Base-by-base conservation (phyloP, 2,113 vertebrate genomes). In the Macrotis lagotis region DNA sequence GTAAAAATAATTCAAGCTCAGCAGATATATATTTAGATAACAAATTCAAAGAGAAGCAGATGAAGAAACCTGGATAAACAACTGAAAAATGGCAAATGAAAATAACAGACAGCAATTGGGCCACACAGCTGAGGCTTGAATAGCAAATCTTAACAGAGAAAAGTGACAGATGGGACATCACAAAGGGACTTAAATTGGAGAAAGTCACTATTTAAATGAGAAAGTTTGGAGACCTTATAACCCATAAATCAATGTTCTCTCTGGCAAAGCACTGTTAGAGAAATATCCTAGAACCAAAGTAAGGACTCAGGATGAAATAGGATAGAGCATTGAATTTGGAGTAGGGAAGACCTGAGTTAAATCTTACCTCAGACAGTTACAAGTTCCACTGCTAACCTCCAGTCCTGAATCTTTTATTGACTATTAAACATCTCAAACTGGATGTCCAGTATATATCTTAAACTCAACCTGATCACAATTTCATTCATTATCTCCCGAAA, bases 1-100 rank as follows among this genome's bases (percentile, higher is more conserved):
- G 92, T 96, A 97, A 98, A 98, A 98, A 97, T 97, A 98, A 98
- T 98, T 98, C 93, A 97, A 91, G 88, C 52, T 98, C 95, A 97
- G 97, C 91, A 98, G 94, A 97, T 95, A 96, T 52, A 89, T 96
- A 97, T 94, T 97, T 28, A 97, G 94, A 95, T 95, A 97, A 95
- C 12, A 93, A 95, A 97, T 95, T 97, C 97, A 97, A 96, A 96
- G 95, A 96, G 92, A 96, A 97, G 95, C 51, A 97, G 51, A 66
- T 96, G 93, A 95, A 97, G 93, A 95, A 96, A 31, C 96, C 51
- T 92, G 55, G 95, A 51, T 90, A 97, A 92, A 97, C 49, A 97
- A 89, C 83, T n/a, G 50, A 97, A 93, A 97, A 94, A 88, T 4
- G 96, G 95, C 96, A 96, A 96, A 95, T 93, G 92, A 94, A 95